Evolutionary conservation across 2,113 vertebrate genomes (phyloP).

Genomic region (Nycticryphes semicollaris): DNA sequence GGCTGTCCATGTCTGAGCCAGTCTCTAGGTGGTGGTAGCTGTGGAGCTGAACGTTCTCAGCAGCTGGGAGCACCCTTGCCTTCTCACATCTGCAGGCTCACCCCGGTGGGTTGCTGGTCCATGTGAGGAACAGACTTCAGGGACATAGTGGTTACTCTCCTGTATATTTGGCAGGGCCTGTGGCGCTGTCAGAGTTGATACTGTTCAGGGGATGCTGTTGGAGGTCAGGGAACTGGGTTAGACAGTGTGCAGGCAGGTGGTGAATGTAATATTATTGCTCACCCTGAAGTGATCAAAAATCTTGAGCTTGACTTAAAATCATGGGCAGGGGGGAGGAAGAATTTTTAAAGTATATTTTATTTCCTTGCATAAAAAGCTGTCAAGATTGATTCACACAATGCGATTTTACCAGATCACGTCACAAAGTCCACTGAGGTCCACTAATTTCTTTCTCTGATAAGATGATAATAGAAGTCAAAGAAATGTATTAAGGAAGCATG

Average conservation of each 20-base stretch:
- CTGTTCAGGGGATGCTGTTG: not conserved
- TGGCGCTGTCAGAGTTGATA: too few relatives aligned
- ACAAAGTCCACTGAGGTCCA: not conserved
- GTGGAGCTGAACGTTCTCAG: not conserved
- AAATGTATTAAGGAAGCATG: not conserved
- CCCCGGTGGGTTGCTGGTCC: rapidly evolving
- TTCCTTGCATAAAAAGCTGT: not conserved
- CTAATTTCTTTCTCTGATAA: not conserved
- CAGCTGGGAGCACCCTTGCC: not conserved
- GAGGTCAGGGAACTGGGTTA: not conserved
- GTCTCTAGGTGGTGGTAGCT: not conserved
- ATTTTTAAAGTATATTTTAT: not conserved
- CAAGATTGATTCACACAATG: rapidly evolving
- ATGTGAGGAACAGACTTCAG: not conserved
- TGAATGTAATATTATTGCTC: not conserved
- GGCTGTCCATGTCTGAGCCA: rapidly evolving
- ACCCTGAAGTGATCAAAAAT: not conserved
- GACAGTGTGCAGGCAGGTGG: not conserved
- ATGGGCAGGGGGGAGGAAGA: not conserved
- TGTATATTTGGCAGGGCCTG: not conserved
- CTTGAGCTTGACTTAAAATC: not conserved
- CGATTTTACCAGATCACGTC: not conserved
- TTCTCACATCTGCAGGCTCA: rapidly evolving
- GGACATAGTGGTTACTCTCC: not conserved
- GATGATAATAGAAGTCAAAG: not conserved